Base-by-base conservation (phyloP, 2,888 invertebrate genomes). In the Saturnia japonica region DNA sequence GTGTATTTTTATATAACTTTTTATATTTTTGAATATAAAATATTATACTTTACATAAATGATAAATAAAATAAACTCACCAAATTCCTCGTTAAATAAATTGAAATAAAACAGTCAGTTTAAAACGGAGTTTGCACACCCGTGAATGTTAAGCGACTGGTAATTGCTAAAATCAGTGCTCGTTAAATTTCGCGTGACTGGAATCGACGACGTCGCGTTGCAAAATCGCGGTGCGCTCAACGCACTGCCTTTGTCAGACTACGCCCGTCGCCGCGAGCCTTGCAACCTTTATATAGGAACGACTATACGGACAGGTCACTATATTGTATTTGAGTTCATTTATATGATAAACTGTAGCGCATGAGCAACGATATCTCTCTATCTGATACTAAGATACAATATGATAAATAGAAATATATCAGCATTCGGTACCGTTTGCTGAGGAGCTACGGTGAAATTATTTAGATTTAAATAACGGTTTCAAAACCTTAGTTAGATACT, bases 251-350 rank as follows among this genome's bases (percentile, higher is more conserved):
- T 72, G 76, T 81, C 79, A 79, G 84, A 89, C 89, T 91, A 89
- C 89, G 87, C 85, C 85, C 87, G 88, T 83, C 84, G 83, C 85
- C 81, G 84, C 81, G 79, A 75, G 78, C 80, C 85, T 82, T 81
- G 77, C 79, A 76, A 80, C 79, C 87, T 89, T 91, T 92, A 89
- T 91, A 92, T 91, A 89, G 85, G 78, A 76, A 78, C 77, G 75
- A 74, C 78, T 81, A 79, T 83, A 80, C 79, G 80, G 82, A 82
- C 79, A 80, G 76, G 83, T 79, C 81, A 80, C 81, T 84, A 79
- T 80, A 76, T n/a, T n/a, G n/a, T 84, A 82, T 81, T 77, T 72
- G 75, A 81, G 79, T 87, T 86, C 85, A 88, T 87, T 88, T 85
- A 87, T 80, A 79, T 85, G 86, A 90, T 89, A 88, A 87, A 82